Percentiles rank a stretch among this genome's conserved stretches.
Conservation (phyloP, 2,797 vertebrate genomes). For the Sylvilagus floridanus region DNA sequence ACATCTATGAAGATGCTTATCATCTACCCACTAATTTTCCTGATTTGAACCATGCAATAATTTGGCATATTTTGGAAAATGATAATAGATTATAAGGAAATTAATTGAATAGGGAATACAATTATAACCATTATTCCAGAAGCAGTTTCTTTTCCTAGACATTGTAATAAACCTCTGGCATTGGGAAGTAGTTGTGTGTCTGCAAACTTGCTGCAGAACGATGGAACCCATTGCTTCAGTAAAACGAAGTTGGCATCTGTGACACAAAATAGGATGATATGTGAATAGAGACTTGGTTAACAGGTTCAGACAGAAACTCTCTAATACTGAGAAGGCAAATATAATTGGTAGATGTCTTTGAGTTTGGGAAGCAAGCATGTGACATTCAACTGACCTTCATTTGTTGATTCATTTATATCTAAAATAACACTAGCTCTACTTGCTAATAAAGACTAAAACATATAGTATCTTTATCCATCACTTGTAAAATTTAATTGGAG, state of each 20-base stretch:
- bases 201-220: not conserved
- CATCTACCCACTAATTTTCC: slow-evolving; percentile 11
- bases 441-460: not conserved
- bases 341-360: not conserved
- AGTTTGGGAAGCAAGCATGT: not conserved
- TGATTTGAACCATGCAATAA: not conserved
- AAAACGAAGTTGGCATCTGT: not conserved
- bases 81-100: slow-evolving; percentile 42
- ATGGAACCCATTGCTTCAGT: not conserved
- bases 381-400: not conserved
- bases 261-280: not conserved
- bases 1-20: not conserved
- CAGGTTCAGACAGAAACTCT: not conserved
- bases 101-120: slow-evolving; percentile 16
- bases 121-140: not conserved
- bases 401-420: not conserved
- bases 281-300: not conserved
- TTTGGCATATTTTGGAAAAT: slow-evolving; percentile 1
- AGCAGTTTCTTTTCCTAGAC: not conserved
- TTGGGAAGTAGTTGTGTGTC: not conserved
- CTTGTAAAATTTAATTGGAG: not conserved
- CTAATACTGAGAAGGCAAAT: not conserved
- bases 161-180: not conserved
- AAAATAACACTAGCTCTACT: not conserved
- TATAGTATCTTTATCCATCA: not conserved